Conservation (phyloP, 2,113 vertebrate species). For the Plecotus auritus region DNA sequence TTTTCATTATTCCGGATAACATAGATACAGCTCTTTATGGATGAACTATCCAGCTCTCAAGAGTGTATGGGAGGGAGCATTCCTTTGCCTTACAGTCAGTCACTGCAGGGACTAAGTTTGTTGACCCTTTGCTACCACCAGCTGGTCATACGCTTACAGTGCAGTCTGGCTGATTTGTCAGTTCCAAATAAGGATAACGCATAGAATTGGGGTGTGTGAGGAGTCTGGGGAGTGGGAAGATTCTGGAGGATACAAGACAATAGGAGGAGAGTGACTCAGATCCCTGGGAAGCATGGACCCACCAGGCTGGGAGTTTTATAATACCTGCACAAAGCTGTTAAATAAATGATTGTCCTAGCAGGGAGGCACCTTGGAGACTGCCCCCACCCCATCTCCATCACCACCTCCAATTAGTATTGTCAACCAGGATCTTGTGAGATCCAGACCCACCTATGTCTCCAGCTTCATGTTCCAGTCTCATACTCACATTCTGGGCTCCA, state of each 20-base stretch:
- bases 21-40: neutral
- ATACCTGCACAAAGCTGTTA: neutral
- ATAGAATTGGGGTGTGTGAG: neutral
- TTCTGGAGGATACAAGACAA: neutral
- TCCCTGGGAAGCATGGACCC: neutral
- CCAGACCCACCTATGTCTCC: neutral
- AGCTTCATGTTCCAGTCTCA: neutral
- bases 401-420: neutral
- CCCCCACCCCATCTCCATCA: neutral
- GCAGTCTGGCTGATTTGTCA: neutral
- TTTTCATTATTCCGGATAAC: neutral
- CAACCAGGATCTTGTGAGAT: neutral
- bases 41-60: neutral
- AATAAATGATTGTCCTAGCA: neutral
- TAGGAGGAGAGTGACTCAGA: neutral
- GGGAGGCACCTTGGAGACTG: neutral
- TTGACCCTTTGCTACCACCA: conserved; percentile 48
- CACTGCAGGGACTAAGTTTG: neutral
- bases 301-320: neutral
- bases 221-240: neutral
- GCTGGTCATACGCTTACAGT: neutral
- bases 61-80: neutral
- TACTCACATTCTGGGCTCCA: neutral
- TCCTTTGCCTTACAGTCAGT: accelerated
- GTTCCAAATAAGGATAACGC: neutral